Conservation (phyloP, 2,797 vertebrate species). For the Argentina silus region DNA sequence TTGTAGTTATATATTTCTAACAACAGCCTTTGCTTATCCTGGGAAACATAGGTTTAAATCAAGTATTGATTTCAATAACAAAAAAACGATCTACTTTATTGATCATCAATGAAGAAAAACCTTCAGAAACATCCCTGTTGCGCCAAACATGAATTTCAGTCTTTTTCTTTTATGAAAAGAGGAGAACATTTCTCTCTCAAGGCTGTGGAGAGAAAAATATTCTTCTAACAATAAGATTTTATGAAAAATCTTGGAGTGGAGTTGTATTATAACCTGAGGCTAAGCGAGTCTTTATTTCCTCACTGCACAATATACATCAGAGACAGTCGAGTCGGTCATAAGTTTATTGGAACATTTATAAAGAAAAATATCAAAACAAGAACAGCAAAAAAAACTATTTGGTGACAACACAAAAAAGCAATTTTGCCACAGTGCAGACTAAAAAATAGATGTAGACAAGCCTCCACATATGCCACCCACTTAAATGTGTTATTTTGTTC, state of each 20-base stretch:
- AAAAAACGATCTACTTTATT: neutral
- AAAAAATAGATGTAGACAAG: neutral
- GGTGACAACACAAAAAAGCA: neutral
- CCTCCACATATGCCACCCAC: neutral
- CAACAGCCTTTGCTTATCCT: neutral
- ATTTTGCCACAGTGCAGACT: neutral
- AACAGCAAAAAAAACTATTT: neutral
- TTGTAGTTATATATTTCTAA: neutral
- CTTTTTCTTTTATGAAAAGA: neutral
- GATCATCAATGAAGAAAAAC: neutral
- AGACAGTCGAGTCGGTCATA: neutral
- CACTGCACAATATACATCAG: neutral
- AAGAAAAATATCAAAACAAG: constrained; percentile 1
- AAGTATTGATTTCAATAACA: neutral
- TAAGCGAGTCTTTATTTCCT: neutral
- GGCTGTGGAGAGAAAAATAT: neutral
- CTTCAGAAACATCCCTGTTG: neutral
- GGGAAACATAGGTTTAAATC: neutral
- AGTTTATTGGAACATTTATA: constrained; percentile 1
- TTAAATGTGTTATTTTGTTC: neutral
- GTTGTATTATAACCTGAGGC: constrained; percentile 11
- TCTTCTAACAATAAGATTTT: neutral
- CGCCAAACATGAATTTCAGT: neutral
- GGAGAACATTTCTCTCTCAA: neutral
- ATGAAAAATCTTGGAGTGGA: constrained; percentile 4